Base-by-base conservation (phyloP, 2,888 invertebrate species). In the Cheilosia soror region DNA sequence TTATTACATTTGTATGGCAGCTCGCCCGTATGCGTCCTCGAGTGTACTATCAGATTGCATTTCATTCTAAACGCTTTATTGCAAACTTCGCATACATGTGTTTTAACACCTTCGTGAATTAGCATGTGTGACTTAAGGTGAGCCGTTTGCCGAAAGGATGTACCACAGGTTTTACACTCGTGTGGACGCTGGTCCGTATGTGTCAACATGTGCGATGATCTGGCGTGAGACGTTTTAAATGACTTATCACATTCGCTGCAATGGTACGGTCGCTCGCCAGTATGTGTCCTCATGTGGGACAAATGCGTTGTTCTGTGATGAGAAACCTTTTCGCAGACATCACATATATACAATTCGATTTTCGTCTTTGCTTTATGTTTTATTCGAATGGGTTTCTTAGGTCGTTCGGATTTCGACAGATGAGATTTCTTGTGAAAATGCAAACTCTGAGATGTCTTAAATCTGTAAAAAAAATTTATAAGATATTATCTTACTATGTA, bases 251-350 rank as follows among this genome's bases (percentile, higher is more conserved):
- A 89, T 0, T 60, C 66, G 1, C 76, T 76, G 40, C 89, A 89
- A 11, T 80, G 75, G 58, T 80, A 85, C 5, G 89, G 89, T 5
- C 87, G 88, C 47, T 88, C 88, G n/a, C 87, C 83, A 1, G 88
- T 88, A 27, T 89, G 89, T 5, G 81, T 89, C 7, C 88, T 81
- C 27, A 89, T 25, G 62, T 89, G 89, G 57, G 88, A 89, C 68
- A 87, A 68, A 57, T 88, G 89, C 2, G 88, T 87, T 4, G 88
- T 87, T 73, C 77, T 62, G 71, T 82, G 88, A 58, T 72, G 87
- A 31, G 87, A 89, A 1, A 88, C 49, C 53, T 88, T 88, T 7
- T 87, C 84, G 40, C 89, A 89, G 20, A 63, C 58, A 1, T 72
- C 72, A 13, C 89, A 88, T 15, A 68, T 15, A 42, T 37, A 82